A percentile compares a stretch with the other conserved stretches of the same genome.
Evolutionary conservation across 2,797 vertebrate genomes (phyloP).

Genomic region (Artibeus jamaicensis): DNA sequence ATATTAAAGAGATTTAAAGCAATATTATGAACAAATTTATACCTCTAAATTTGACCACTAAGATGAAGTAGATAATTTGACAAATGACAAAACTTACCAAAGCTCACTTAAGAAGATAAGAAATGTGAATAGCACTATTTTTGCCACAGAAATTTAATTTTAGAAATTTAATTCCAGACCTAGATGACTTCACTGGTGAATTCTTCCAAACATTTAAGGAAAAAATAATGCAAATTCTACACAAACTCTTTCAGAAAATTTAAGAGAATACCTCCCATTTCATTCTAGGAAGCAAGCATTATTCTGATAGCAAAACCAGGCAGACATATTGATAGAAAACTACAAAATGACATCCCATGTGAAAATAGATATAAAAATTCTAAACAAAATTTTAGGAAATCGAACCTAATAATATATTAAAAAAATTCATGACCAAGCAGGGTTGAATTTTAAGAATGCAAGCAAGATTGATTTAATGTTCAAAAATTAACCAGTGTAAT

Average conservation of each 20-base stretch:
- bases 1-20: not conserved
- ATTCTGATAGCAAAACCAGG: not conserved
- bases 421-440: not conserved
- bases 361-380: slow-evolving; percentile 10
- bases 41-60: slow-evolving; percentile 23
- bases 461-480: not conserved
- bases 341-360: not conserved
- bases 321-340: not conserved
- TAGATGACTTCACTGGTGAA: not conserved
- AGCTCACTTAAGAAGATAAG: not conserved
- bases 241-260: not conserved
- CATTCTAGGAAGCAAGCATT: not conserved
- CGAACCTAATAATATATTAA: not conserved
- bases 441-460: not conserved
- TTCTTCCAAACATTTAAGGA: slow-evolving; percentile 16
- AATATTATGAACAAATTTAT: not conserved
- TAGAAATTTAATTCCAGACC: not conserved
- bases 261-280: not conserved
- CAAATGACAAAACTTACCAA: slow-evolving; percentile 4
- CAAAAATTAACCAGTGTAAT: not conserved
- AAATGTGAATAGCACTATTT: not conserved
- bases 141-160: not conserved
- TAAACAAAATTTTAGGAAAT: not conserved
- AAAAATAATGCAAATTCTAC: slow-evolving; percentile 28
- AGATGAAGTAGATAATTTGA: not conserved